Base-by-base conservation (phyloP, 2,797 vertebrate species). In the Sitta carolinensis region DNA sequence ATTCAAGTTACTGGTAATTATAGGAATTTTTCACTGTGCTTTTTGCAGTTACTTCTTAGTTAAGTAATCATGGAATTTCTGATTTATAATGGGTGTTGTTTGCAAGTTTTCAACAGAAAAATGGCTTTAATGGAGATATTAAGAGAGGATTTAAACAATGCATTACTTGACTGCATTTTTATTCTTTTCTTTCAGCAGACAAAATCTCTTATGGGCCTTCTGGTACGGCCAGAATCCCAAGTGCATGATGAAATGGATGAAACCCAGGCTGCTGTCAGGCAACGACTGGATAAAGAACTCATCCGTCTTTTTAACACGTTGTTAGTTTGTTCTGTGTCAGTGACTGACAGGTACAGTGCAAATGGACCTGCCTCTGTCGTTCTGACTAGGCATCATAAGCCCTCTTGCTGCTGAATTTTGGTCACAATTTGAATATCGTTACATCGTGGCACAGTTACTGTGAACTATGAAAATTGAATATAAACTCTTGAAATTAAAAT, bases 201-300 rank as follows among this genome's bases (percentile, higher is more conserved):
- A 40, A 98, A 96, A 76, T 97, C 98, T 48, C 94, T 99, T 43
- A 83, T 98, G 84, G 95, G 97, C 77, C 95, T 99, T 61, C 92
- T 98, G 87, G 97, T 98, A 54, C 95, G 91, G 38, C 87, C 95
- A 47, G 98, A 99, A 94, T 97, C 97, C 9, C 98, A 97, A 76
- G 94, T 78, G 11, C 97, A 47, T 58, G 97, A 95, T 85, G 98
- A 98, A 81, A 52, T 82, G 10, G 98, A 98, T 87, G 98, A 98
- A 69, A 62, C 97, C n/a, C 98, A 98, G 96, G 97, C 97, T 76
- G 98, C 98, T 34, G 96, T 99, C 87, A 98, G 98, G 94, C 99
- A 99, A 93, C 98, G 98, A 40, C 98, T 99, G 48, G 99, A 99
- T 97, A 98, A 98, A 95, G 99, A 99, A 70, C 98, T 99, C 94